A percentile compares a stretch with the other conserved stretches of the same genome.
Conservation (phyloP, 2,113 vertebrate genomes). For the Narcine bancroftii region DNA sequence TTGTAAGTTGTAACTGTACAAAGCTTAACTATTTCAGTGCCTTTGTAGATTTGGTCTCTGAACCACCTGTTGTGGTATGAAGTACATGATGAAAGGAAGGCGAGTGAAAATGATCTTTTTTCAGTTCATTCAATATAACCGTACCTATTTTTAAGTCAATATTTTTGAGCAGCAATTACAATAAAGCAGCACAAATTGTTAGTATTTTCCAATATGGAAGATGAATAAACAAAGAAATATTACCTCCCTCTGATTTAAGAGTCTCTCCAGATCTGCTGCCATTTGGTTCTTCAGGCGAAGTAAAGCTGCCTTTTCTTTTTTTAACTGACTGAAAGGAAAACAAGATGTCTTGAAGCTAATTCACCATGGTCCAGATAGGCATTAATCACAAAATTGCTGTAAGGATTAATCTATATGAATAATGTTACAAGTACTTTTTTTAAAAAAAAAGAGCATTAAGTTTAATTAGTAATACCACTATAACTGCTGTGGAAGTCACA, state of each 20-base stretch:
- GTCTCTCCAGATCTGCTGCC: conserved; percentile 85
- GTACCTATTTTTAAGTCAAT: conserved; percentile 25
- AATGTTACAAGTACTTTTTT: not conserved
- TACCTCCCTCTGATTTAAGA: conserved; percentile 93
- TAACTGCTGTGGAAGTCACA: not conserved
- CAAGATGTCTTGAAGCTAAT: conserved; percentile 21
- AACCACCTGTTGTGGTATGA: not conserved
- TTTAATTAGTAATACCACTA: not conserved
- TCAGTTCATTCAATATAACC: not conserved
- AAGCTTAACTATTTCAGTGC: not conserved
- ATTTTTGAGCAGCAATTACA: conserved; percentile 22
- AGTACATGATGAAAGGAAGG: not conserved
- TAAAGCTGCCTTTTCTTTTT: conserved; percentile 75
- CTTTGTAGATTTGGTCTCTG: not conserved
- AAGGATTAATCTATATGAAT: not conserved
- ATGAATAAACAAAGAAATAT: conserved; percentile 42
- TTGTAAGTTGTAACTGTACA: not conserved
- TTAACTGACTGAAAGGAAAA: conserved; percentile 69
- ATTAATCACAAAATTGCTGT: not conserved
- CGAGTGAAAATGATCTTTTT: not conserved
- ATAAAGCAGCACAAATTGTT: no score
- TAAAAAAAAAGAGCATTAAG: not conserved
- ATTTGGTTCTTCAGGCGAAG: conserved; percentile 89
- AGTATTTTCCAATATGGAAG: not conserved
- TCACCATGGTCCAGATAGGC: not conserved